These are phyloP conservation scores for Dunckerocampus dactyliophorus DNA, from an alignment of 2,113 vertebrate genomes.

Conservation along the genomic window DNA sequence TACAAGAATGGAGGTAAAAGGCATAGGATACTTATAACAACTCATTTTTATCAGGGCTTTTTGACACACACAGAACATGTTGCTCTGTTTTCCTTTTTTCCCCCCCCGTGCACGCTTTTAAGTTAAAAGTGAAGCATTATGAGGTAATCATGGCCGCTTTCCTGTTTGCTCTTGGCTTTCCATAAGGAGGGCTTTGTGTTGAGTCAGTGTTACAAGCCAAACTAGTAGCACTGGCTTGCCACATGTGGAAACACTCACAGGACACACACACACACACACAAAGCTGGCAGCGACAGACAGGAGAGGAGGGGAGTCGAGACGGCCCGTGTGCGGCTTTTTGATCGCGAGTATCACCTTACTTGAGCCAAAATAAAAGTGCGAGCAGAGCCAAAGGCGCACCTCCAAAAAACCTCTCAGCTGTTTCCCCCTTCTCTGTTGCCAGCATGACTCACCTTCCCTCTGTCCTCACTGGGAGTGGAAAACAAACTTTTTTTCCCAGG, in stretches of 20 bases:
- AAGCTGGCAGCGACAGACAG: slow-evolving; percentile 54
- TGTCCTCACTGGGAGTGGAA: neutral
- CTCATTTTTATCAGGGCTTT: neutral
- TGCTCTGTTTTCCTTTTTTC: slow-evolving; percentile 6
- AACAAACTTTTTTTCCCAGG: neutral
- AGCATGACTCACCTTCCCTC: slow-evolving; percentile 51
- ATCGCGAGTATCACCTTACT: slow-evolving; percentile 58
- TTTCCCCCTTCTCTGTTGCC: slow-evolving; percentile 60
- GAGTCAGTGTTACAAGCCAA: slow-evolving; percentile 66
- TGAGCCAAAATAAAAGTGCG: slow-evolving; percentile 65
- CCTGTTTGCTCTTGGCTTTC: slow-evolving; percentile 57
- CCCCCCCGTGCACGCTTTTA: neutral
- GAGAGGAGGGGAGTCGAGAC: slow-evolving; percentile 29
- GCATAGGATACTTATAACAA: neutral
- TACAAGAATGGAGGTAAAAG: neutral
- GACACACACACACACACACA: slow-evolving; percentile 20
- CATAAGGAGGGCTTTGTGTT: slow-evolving; percentile 66
- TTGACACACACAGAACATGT: neutral
- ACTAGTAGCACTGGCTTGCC: slow-evolving; percentile 61
- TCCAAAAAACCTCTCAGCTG: slow-evolving; percentile 69
- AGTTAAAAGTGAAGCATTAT: slow-evolving; percentile 45
- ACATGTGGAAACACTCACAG: slow-evolving; percentile 68
- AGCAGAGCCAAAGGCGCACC: slow-evolving; percentile 63
- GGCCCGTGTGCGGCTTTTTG: slow-evolving; percentile 42
- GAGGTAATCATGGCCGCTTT: slow-evolving; percentile 52